Evolutionary conservation across 2,888 invertebrate species (phyloP), one percentile per base, ranked within the genome.

Genomic region (Xiphydria camelus): DNA sequence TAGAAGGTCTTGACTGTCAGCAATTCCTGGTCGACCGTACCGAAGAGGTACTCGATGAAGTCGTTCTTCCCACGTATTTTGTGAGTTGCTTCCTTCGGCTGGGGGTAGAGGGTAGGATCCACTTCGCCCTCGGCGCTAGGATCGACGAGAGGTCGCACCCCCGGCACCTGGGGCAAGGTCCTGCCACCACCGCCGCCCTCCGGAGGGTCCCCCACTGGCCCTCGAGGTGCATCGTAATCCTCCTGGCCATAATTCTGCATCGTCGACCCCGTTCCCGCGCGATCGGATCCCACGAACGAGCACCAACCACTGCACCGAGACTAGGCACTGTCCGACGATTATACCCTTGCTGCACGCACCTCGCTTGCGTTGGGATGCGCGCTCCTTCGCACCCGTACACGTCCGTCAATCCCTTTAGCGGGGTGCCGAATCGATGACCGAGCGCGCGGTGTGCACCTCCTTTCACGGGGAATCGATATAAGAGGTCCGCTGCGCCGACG

Each of bases 1-100:
- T 99, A 99, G 78, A 99, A 99, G 15, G 93, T 88, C 78, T 99
- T 98, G 60, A 95, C 94, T 41, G 95, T 88, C 58, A 98, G 83
- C 40, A 99, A 80, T 76, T 96, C 94, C 61, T 90, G 91, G 76
- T 95, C 93, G 26, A 94, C 88, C 22, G 87, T 80, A 21, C 91
- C 89, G 72, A 87, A 89, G 55, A 93, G 76, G 76, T 88, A 83
- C 79, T 94, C 93, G 61, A 94, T 77, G 59, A 93, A 72, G 75
- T 93, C 94, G 58, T 88, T 86, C 73, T 86, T 87, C 25, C 93
- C 92, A 55, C 93, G 87, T 62, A 93, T 90, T 78, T 92, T 92
- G 80, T 91, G 87, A 61, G 93, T 92, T 39, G 90, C 87, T 67
- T 93, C 93, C 75, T 91, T 91, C 3, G 93, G 88, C 72, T 87